A percentile compares a stretch with the other conserved stretches of the same genome.
Evolutionary conservation across 2,888 invertebrate genomes (phyloP).

Genomic region (Chaetogeoica ovagalla): DNA sequence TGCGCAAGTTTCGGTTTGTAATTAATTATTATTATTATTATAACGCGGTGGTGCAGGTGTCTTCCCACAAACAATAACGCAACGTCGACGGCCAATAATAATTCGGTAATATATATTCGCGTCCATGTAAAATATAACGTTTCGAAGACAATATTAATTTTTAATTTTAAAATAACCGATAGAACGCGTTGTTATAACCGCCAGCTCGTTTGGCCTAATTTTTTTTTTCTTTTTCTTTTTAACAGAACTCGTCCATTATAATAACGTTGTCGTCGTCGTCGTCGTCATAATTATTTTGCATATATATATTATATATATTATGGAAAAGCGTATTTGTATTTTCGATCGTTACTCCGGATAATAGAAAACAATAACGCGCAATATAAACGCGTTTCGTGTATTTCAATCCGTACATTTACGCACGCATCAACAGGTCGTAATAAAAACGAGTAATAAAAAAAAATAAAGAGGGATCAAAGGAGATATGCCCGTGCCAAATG

Average conservation of each 20-base stretch:
- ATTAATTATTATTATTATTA: too few relatives aligned
- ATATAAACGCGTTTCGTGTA: background rate
- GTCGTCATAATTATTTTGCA: background rate
- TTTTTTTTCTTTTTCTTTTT: background rate
- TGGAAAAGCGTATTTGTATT: conserved; percentile 6
- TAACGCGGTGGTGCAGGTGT: too few relatives aligned
- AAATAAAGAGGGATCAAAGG: background rate
- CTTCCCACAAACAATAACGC: too few relatives aligned
- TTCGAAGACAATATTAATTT: too few relatives aligned
- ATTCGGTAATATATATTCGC: too few relatives aligned
- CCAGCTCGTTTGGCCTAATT: background rate
- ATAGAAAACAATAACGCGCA: background rate
- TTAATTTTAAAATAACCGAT: too few relatives aligned
- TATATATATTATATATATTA: background rate
- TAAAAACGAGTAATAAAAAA: background rate
- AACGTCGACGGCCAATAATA: too few relatives aligned
- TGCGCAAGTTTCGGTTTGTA: too few relatives aligned
- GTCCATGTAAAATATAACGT: too few relatives aligned
- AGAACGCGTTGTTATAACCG: too few relatives aligned
- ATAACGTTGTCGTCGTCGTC: background rate
- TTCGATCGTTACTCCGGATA: background rate
- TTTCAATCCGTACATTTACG: background rate
- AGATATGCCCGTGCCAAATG: background rate
- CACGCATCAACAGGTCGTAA: conserved; percentile 7
- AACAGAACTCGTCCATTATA: background rate